A percentile compares a stretch with the other conserved stretches of the same genome.
phyloP scores from a whole-genome alignment of 2,797 vertebrate genomes.

The Ataeniobius toweri region DNA sequence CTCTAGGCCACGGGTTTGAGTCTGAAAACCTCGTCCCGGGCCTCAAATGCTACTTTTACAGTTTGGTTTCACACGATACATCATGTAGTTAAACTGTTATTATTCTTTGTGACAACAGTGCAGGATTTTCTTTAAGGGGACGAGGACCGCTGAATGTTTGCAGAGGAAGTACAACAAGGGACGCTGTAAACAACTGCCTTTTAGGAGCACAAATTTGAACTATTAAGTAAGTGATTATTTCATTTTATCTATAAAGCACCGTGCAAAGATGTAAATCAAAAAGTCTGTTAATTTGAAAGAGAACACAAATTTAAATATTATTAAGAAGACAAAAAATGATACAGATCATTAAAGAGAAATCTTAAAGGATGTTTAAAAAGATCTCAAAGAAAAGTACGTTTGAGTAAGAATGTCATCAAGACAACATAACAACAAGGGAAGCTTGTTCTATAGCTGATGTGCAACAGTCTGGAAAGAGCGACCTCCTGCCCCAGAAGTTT shows the following conservation, averaged over 20 bases:
- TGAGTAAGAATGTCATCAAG: not conserved
- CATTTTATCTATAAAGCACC: not conserved
- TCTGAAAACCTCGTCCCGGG: conserved; percentile 34
- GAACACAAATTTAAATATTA: not conserved
- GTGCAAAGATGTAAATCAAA: not conserved
- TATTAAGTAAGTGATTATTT: not conserved
- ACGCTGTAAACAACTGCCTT: conserved; percentile 20
- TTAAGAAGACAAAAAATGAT: not conserved
- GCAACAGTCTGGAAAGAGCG: not conserved
- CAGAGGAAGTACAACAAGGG: conserved; percentile 20
- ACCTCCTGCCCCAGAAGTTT: not conserved
- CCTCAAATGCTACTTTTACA: conserved; percentile 38
- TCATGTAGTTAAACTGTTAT: conserved; percentile 51
- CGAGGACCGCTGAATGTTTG: conserved; percentile 17
- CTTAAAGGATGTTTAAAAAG: not conserved
- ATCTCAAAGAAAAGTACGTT: not conserved
- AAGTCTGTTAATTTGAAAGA: not conserved
- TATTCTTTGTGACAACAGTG: conserved; percentile 51
- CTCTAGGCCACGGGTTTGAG: conserved; percentile 43
- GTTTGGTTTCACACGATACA: conserved; percentile 43
- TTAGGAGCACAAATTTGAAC: conserved; percentile 21
- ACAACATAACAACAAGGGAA: not conserved
- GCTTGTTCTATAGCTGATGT: not conserved
- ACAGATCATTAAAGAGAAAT: not conserved
- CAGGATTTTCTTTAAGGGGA: conserved; percentile 26